Base-by-base conservation (phyloP, 1,140 invertebrate genomes). In the Neoseiulus cucumeris region DNA sequence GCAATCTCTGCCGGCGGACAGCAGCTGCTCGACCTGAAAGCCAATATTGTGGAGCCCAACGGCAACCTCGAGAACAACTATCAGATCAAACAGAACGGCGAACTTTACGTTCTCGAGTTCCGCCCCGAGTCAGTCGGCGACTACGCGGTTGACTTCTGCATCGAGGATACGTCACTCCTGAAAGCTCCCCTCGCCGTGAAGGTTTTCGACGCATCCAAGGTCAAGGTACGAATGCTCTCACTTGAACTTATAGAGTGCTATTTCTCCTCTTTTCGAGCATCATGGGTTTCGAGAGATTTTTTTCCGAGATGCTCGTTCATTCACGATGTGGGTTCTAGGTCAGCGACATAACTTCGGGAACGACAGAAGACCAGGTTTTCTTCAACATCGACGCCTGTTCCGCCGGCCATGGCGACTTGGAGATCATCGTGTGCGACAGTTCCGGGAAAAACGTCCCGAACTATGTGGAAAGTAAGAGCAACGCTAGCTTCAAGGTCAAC, bases 341-440 rank as follows among this genome's bases (percentile, higher is more conserved):
- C 25, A 59, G 25, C 14, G 51, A 59, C 22, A 59, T 59, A 17
- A 29, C 51, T 20, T 17, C 14, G 25, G 51, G 51, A 14, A 17
- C 33, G 22, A 29, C 14, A 2, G 51, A 33, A 14, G 25, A 25
- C 5, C 51, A 25, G 9, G 51, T 59, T 2, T 59, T 17, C 51
- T 59, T 59, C 51, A 59, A 33, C 51, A 59, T 81, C 71, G 79
- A 82, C 75, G 79, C 80, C 5, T 76, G 75, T 51, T 72, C 75
- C 67, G 79, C 79, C 39, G 88, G 93, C 68, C 91, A 91, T 68
- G 93, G 93, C 33, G 94, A 96, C 77, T 78, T 97, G 69, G 93
- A 98, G 78, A 97, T 98, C 45, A 95, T 97, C 66, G 93, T 98
- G 0, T 91, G 91, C 0, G 91, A 94, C n/a, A 90, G 88, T 72